Conservation (phyloP, 2,113 vertebrate species). For the Grus americana region DNA sequence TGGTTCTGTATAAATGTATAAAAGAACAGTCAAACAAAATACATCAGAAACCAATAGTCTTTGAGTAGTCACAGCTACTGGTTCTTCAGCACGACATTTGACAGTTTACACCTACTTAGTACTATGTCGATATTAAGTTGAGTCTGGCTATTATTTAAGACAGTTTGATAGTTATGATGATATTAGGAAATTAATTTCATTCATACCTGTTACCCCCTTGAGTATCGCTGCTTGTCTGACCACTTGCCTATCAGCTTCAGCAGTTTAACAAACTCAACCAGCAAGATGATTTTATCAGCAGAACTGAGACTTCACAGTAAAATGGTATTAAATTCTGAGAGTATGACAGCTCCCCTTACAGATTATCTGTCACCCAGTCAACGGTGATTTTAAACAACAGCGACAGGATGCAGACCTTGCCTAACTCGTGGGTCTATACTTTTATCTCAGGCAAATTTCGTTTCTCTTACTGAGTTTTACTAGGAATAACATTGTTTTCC, state of each 20-base stretch:
- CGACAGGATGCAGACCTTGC: background rate
- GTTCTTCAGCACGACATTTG: background rate
- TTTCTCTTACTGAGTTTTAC: background rate
- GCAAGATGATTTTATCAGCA: background rate
- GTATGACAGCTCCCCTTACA: background rate
- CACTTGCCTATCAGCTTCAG: background rate
- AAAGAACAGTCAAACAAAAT: background rate
- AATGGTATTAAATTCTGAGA: background rate
- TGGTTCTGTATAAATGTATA: background rate
- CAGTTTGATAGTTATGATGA: background rate
- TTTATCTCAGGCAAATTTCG: background rate
- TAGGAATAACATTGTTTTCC: background rate
- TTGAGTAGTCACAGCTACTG: background rate
- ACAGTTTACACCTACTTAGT: background rate
- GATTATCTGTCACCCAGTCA: background rate
- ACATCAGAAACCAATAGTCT: background rate
- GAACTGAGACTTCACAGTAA: background rate
- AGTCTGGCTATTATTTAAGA: background rate
- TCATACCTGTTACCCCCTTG: background rate
- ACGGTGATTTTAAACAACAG: background rate
- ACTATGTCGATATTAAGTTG: background rate
- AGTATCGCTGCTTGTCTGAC: background rate
- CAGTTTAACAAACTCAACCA: background rate
- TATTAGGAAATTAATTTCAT: background rate
- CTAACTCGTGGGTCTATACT: background rate